Evolutionary conservation across 2,888 invertebrate species (phyloP).

Genomic region (Saturnia japonica): DNA sequence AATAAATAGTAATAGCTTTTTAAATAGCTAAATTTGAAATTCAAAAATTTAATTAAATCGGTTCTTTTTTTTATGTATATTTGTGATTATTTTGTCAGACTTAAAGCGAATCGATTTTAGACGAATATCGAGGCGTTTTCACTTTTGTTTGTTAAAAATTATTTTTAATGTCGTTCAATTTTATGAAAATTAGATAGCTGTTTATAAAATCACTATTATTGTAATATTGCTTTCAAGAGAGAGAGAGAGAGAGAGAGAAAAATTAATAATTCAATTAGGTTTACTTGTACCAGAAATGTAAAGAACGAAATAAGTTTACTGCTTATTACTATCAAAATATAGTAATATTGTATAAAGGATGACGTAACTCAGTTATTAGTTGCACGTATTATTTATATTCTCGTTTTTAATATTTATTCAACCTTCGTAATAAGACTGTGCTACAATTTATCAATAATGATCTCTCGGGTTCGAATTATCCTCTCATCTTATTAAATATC

Average conservation of each 20-base stretch:
- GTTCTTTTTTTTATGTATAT: not conserved
- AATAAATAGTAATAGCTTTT: too few species aligned
- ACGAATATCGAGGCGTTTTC: not conserved
- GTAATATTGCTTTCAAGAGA: not conserved
- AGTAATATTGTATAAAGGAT: not conserved
- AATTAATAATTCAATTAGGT: not conserved
- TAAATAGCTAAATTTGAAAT: too few species aligned
- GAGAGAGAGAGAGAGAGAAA: not conserved
- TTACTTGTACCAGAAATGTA: not conserved
- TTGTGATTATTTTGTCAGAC: not conserved
- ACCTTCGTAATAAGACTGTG: not conserved
- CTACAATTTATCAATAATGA: not conserved
- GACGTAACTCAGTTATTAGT: not conserved
- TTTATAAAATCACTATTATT: not conserved
- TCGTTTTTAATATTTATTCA: not conserved
- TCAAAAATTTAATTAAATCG: too few species aligned
- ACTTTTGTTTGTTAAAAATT: not conserved
- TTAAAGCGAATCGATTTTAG: not conserved
- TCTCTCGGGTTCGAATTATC: not conserved
- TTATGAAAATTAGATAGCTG: not conserved
- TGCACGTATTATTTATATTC: not conserved
- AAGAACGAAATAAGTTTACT: not conserved
- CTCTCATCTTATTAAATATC: not conserved
- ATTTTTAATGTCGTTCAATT: not conserved
- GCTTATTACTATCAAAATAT: not conserved